Base-by-base conservation (phyloP, 53 echinoderm and acorn worm species). In the Patiria pectinifera region DNA sequence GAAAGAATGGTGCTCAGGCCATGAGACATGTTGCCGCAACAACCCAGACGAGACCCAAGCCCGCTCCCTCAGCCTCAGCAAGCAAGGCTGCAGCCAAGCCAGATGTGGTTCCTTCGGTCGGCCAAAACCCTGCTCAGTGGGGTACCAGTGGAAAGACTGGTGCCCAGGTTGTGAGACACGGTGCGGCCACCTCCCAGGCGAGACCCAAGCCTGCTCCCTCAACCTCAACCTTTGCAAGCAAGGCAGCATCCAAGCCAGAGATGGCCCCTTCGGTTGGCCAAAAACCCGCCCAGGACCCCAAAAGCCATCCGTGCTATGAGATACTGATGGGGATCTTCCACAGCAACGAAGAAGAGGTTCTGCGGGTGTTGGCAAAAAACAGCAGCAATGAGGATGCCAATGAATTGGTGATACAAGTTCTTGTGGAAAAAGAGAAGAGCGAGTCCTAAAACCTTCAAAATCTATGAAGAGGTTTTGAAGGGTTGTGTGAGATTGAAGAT, bases 341-440 rank as follows among this genome's bases (percentile, higher is more conserved):
- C 8, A 21, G 58, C 35, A 78, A 77, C 15, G 77, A 77, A 61
- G 87, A 76, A 3, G 78, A 48, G 22, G 45, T 87, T 23, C 58
- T 60, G 35, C 53, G 59, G 12, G 77, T 87, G 11, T 44, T 87
- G 26, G 35, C 61, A 1, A 7, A 44, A 21, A 45, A 59, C 35
- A 61, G 60, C n/a, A 43, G 59, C 26, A 44, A 25, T 19, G 43
- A 15, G 8, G 87, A 87, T 10, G 26, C 77, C 26, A 87, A 87
- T 24, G 45, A 45, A 15, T 16, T 87, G 77, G 61, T 76, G 22
- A 53, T 77, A 13, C 22, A 23, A 35, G 71, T 87, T 35, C 60
- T 87, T 77, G 77, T 43, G 1, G 78, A 87, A 63, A 85, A 63
- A 62, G 66, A 66, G 26, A 66, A 85, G 18, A 66, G 66, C 59